Base-by-base conservation (phyloP, 35 echinoderm and acorn worm species). In the Apostichopus japonicus region DNA sequence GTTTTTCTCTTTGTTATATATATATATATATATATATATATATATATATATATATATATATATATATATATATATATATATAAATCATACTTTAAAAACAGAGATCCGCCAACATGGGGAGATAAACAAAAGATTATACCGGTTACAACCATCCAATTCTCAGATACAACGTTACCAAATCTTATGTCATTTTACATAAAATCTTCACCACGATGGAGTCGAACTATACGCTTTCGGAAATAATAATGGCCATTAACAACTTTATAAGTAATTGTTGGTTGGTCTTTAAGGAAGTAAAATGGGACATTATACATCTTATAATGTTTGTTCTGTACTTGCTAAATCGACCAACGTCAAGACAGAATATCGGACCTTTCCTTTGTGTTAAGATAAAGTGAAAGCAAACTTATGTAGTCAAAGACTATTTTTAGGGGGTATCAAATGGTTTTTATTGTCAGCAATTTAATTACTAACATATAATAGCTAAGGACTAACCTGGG, bases 251-350 rank as follows among this genome's bases (percentile, higher is more conserved):
- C 7, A 75, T 75, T 75, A 75, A 75, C 71, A 75, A 19, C 71
- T 19, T 75, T 5, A 75, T 8, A 75, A 75, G 71, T 75, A 75
- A 19, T 23, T 19, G 17, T 75, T n/a, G 71, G 71, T 23, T 75
- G 71, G 16, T 75, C 71, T 21, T 75, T 21, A 23, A 75, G 71
- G 71, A 75, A 75, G 17, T 6, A n/a, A 14, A n/a, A 75, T 21
- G 21, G 71, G 71, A 75, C 71, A 75, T 75, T 75, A 75, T 21
- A 75, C 71, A 75, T 75, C 71, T 75, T 75, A 75, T 7, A 75
- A 75, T 75, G 21, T 75, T 75, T 75, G 71, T 75, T 23, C 71
- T 75, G 71, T n/a, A 19, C 7, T 61, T 75, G 19, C 17, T 75
- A 19, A 75, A 75, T n/a, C 11, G 71, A 75, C 15, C 22, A 73